These are phyloP conservation scores for Helostoma temminkii DNA, from an alignment of 2,797 vertebrate species.

Conservation along the genomic window DNA sequence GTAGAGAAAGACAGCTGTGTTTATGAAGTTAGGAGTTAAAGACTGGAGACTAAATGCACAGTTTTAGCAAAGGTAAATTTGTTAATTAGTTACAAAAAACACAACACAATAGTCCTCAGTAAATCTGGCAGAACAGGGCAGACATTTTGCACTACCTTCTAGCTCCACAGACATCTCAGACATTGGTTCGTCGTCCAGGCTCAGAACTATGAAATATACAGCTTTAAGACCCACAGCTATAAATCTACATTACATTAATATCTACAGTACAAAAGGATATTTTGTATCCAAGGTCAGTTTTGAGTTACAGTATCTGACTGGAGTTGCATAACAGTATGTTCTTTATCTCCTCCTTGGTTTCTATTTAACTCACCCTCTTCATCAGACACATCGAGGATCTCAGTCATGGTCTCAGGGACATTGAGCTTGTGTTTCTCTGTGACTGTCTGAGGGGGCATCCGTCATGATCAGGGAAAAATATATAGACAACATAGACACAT, in stretches of 20 bases:
- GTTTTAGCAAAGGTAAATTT: neutral
- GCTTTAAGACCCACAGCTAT: too few relatives aligned
- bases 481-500: neutral
- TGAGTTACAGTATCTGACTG: neutral
- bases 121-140: conserved; percentile 30
- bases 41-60: neutral
- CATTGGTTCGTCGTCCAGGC: conserved; percentile 86
- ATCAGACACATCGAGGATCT: conserved; percentile 97
- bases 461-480: conserved; percentile 11
- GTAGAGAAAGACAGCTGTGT: neutral
- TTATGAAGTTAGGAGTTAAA: neutral
- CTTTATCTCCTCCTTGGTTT: neutral
- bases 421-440: conserved; percentile 99
- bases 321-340: neutral
- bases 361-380: conserved; percentile 91
- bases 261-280: neutral
- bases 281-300: conserved; percentile 4
- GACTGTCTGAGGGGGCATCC: conserved; percentile 84
- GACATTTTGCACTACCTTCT: conserved; percentile 86
- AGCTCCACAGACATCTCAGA: conserved; percentile 85
- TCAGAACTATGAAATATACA: conserved; percentile 85
- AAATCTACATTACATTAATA: too few relatives aligned
- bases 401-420: conserved; percentile 98
- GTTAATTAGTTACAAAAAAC: conserved; percentile 11
- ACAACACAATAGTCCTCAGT: conserved; percentile 37